Evolutionary conservation across 53 echinoderm and acorn worm genomes (phyloP), one percentile per base, ranked within the genome.

Genomic region (Patiria pectinifera): DNA sequence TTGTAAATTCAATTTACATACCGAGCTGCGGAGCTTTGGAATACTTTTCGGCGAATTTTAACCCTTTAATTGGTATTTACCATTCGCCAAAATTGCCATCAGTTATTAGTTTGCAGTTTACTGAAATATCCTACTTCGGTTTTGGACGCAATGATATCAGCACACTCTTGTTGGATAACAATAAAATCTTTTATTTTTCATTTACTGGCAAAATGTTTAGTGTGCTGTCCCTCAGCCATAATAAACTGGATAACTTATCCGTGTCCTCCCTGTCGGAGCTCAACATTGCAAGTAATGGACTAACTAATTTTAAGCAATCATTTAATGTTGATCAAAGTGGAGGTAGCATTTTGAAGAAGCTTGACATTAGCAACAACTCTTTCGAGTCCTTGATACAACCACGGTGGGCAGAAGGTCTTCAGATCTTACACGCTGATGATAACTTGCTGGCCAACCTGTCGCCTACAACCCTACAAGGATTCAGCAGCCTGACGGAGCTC

Each of bases 351-450:
- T 0, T 24, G 53, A n/a, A 48, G 71, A 59, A 60, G 44, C 60
- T 88, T 2, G 61, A 88, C 69, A 66, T 66, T 44, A 84, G 44
- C 4, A 84, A 44, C 69, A 84, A 84, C 45, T 63, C 62, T 0
- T 88, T 88, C 78, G 78, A 88, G 78, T 71, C 88, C 62, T 44
- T 88, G 88, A 88, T 61, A 60, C 78, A 77, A 88, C 78, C 88
- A 46, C n/a, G 1, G 1, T 10, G 62, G 78, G 88, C 88, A 77
- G 88, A 88, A 15, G 76, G 87, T 24, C 76, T 87, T 3, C 16
- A 76, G 76, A 59, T 87, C 76, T 43, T 87, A 26, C 6, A 87
- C 35, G 87, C 87, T 18, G 44, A 87, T 76, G 61, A 5, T 60
- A 87, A 87, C 77, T 25, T 75, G 15, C 87, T 87, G 76, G 77